phyloP scores from a whole-genome alignment of 2,888 invertebrate genomes.

The Agrotis puta region DNA sequence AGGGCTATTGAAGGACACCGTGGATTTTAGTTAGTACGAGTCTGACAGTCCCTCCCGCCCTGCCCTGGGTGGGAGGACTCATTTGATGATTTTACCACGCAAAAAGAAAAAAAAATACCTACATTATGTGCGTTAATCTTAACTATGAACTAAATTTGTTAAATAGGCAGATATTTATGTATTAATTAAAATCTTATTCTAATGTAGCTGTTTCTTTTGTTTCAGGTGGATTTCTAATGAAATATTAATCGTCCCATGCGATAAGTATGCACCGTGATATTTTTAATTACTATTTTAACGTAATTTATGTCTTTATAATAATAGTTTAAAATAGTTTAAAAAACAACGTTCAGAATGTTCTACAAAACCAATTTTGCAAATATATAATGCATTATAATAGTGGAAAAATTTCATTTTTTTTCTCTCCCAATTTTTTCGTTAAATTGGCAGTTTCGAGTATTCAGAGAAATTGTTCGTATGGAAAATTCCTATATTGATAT shows the following conservation, averaged over 20 bases:
- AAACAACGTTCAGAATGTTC: neutral
- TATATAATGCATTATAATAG: neutral
- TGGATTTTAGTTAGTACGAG: no score
- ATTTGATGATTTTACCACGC: neutral
- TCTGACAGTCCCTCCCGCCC: no score
- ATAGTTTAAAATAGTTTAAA: conserved; percentile 5
- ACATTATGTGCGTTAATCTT: no score
- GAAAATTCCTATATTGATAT: neutral
- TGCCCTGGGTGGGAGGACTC: no score
- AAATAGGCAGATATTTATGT: no score
- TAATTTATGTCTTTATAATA: conserved; percentile 22
- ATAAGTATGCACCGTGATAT: conserved; percentile 79
- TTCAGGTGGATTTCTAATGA: conserved; percentile 85
- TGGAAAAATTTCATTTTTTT: neutral
- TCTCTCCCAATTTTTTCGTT: neutral
- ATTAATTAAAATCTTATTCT: neutral
- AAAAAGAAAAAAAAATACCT: neutral
- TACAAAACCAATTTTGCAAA: neutral
- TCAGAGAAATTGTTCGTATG: no score
- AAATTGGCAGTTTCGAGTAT: neutral
- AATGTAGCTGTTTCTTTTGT: conserved; percentile 74
- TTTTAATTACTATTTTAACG: conserved; percentile 48
- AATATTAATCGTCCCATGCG: conserved; percentile 73
- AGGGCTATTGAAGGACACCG: no score
- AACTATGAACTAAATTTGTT: no score